These are phyloP conservation scores for Cecropterus lyciades DNA, from an alignment of 1,140 invertebrate species.

Conservation along the genomic window DNA sequence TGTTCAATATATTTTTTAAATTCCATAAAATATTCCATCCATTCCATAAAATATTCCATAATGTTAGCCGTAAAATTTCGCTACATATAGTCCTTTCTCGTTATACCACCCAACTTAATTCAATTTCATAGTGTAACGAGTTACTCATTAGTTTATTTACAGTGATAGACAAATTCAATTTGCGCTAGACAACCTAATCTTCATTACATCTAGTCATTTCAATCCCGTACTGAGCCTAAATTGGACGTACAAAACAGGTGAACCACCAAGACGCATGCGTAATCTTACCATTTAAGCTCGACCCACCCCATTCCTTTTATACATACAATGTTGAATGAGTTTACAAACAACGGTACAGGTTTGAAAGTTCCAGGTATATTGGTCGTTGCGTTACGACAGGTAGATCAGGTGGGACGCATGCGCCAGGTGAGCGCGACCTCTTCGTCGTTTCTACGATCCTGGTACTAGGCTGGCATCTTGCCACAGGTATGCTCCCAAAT, in stretches of 20 bases:
- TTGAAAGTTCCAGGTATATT: slow-evolving; percentile 44
- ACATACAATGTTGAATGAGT: slow-evolving; percentile 34
- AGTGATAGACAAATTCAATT: slow-evolving; percentile 24
- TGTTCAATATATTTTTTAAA: too few relatives aligned
- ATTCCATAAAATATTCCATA: too few relatives aligned
- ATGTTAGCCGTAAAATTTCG: too few relatives aligned
- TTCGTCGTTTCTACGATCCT: slow-evolving; percentile 61
- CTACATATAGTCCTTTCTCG: too few relatives aligned
- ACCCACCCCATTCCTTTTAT: slow-evolving; percentile 40
- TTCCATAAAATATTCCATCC: too few relatives aligned
- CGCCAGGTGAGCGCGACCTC: slow-evolving; percentile 64
- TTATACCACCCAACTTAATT: not conserved
- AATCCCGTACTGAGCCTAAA: not conserved
- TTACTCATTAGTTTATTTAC: not conserved
- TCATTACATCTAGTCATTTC: not conserved
- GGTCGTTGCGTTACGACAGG: slow-evolving; percentile 58
- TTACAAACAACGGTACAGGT: slow-evolving; percentile 19
- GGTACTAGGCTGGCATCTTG: slow-evolving; percentile 82
- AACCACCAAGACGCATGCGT: slow-evolving; percentile 57
- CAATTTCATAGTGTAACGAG: slow-evolving; percentile 2
- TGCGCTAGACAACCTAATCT: not conserved
- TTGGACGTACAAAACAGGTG: slow-evolving; percentile 32
- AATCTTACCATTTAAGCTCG: slow-evolving; percentile 42
- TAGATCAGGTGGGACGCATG: slow-evolving; percentile 75
- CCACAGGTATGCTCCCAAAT: slow-evolving; percentile 82